Evolutionary conservation across 2,797 vertebrate genomes (phyloP).

Genomic region (Falco berigora): DNA sequence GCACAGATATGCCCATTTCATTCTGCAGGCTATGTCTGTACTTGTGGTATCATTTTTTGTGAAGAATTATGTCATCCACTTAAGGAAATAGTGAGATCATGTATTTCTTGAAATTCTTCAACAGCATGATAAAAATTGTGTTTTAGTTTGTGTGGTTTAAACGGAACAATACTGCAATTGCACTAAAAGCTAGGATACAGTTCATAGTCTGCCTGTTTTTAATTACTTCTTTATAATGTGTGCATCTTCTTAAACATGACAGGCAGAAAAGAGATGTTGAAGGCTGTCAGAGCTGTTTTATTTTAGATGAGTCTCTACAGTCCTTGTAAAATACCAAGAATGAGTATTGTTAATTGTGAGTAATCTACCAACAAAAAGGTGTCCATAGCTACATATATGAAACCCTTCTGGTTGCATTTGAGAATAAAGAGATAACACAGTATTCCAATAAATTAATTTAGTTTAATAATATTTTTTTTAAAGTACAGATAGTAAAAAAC

Average conservation of each 20-base stretch:
- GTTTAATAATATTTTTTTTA: neutral
- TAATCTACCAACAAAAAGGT: neutral
- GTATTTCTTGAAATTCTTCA: constrained; percentile 57
- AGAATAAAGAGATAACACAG: neutral
- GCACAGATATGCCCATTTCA: neutral
- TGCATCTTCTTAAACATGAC: neutral
- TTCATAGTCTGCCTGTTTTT: constrained; percentile 58
- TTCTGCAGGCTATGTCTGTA: neutral
- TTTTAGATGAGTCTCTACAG: neutral
- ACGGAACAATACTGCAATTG: neutral
- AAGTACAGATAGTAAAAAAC: neutral
- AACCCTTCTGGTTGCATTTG: neutral
- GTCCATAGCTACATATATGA: neutral
- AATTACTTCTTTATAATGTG: constrained; percentile 37
- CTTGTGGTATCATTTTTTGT: neutral
- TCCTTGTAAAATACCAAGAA: neutral
- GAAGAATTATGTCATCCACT: neutral
- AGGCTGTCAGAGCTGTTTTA: neutral
- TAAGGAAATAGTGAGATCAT: constrained; percentile 40
- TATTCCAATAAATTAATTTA: neutral
- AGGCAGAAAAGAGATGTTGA: neutral
- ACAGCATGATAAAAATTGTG: constrained; percentile 24
- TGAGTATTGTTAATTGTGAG: neutral
- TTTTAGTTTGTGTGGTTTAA: constrained; percentile 9
- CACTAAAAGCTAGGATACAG: neutral